These are phyloP conservation scores for Oscheius sp. DNA, from an alignment of 2,888 invertebrate genomes.

Conservation along the genomic window DNA sequence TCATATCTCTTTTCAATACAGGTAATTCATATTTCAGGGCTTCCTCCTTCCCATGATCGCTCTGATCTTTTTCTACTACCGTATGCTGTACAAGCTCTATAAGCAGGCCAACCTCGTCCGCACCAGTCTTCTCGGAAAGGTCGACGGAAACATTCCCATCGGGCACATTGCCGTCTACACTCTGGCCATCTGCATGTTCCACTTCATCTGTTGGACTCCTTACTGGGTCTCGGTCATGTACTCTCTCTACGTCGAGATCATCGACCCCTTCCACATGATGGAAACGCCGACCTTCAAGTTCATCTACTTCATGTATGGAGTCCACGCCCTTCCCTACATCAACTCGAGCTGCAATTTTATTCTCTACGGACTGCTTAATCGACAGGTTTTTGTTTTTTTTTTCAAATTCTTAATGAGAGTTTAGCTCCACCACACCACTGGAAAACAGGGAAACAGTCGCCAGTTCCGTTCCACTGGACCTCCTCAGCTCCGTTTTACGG, in stretches of 20 bases:
- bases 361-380: constrained; percentile 66
- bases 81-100: constrained; percentile 67
- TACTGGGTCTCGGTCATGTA: constrained; percentile 71
- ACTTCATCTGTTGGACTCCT: constrained; percentile 72
- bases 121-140: constrained; percentile 45
- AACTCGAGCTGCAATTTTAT: constrained; percentile 71
- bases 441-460: not conserved
- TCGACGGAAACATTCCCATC: constrained; percentile 61
- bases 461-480: constrained; percentile 3
- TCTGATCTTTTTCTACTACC: constrained; percentile 70
- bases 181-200: constrained; percentile 70
- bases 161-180: constrained; percentile 70
- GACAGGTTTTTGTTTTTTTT: constrained; percentile 48
- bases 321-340: constrained; percentile 71
- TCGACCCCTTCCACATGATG: constrained; percentile 45
- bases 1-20: not conserved
- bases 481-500: constrained; percentile 32
- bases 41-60: constrained; percentile 67
- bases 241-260: constrained; percentile 63
- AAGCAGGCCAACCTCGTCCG: constrained; percentile 60
- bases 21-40: constrained; percentile 46
- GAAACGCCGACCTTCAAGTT: constrained; percentile 55
- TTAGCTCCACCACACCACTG: constrained; percentile 29
- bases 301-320: constrained; percentile 72
- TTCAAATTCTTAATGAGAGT: not conserved